A percentile compares a stretch with the other conserved stretches of the same genome.
phyloP scores from a whole-genome alignment of 2,797 vertebrate species.

The Clarias fuscus region DNA sequence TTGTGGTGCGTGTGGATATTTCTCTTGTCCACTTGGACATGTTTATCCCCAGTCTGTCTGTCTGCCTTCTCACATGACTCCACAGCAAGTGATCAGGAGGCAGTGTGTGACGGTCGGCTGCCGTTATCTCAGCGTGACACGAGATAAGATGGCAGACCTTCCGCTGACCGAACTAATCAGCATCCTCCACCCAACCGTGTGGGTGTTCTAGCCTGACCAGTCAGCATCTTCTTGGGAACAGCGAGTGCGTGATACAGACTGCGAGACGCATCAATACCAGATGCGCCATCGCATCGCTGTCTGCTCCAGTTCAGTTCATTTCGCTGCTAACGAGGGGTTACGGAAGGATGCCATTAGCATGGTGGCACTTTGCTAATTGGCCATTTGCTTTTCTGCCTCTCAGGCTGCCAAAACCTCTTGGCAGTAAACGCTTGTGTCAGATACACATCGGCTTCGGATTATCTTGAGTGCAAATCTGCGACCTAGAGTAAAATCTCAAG shows the following conservation, averaged over 20 bases:
- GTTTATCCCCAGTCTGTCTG: slow-evolving; percentile 29
- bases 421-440: slow-evolving; percentile 27
- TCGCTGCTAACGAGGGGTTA: slow-evolving; percentile 77
- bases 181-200: slow-evolving; percentile 42
- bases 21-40: slow-evolving; percentile 32
- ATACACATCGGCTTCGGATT: slow-evolving; percentile 31
- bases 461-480: slow-evolving; percentile 27
- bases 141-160: slow-evolving; percentile 85
- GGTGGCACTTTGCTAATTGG: slow-evolving; percentile 68
- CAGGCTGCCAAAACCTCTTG: slow-evolving; percentile 63
- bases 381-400: slow-evolving; percentile 62
- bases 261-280: slow-evolving; percentile 13
- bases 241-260: slow-evolving; percentile 8
- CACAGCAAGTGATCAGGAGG: slow-evolving; percentile 59
- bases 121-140: slow-evolving; percentile 81
- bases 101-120: slow-evolving; percentile 71
- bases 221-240: slow-evolving; percentile 19
- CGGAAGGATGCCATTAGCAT: slow-evolving; percentile 84
- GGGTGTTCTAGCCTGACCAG: slow-evolving; percentile 31
- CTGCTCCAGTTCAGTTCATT: slow-evolving; percentile 24
- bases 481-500: slow-evolving; percentile 27
- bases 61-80: slow-evolving; percentile 44
- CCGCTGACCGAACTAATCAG: slow-evolving; percentile 69
- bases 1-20: not conserved
- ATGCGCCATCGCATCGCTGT: slow-evolving; percentile 33